Evolutionary conservation across 2,888 invertebrate species (phyloP), one percentile per base, ranked within the genome.

Genomic region (Eupithecia abbreviata): DNA sequence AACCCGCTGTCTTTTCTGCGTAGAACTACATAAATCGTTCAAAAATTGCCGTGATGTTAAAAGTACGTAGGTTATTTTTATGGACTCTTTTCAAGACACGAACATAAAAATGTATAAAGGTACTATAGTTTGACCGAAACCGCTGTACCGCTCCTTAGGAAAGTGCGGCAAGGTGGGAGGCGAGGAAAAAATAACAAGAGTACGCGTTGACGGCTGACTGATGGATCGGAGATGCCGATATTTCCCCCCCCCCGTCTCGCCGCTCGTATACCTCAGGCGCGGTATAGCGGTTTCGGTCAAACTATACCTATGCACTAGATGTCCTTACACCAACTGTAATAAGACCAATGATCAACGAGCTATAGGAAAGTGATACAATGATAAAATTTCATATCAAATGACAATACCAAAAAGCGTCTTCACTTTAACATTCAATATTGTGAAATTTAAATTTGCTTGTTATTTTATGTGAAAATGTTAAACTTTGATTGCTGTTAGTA

Each of bases 331-430:
- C 10, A 62, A 4, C 62, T 30, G 12, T 55, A 7, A 7, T 62
- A 12, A 12, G 10, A 62, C 30, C 1, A 62, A 58, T 3, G 7
- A 18, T 58, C n/a, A 58, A 30, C 9, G 58, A 58, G 58, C 2
- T 62, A 30, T 18, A 18, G 9, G 12, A 30, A 15, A 42, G 5
- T 67, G 13, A 3, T 67, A n/a, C 6, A 43, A 45, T 43, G 30
- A 2, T 30, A 18, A 62, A 66, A 62, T 67, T 66, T 85, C 86
- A 88, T 88, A 88, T 88, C 86, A 88, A 79, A 73, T 72, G 87
- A 89, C 88, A 89, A 88, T 88, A 88, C 47, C 69, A 42, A 66
- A 7, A 42, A 15, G 66, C 66, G 42, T 66, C 42, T 13, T 5
- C 7, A 66, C 15, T 42, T 41, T 13, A 2, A 9, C 15, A n/a